Base-by-base conservation (phyloP, 2,888 invertebrate species). In the Oscheius sp. region DNA sequence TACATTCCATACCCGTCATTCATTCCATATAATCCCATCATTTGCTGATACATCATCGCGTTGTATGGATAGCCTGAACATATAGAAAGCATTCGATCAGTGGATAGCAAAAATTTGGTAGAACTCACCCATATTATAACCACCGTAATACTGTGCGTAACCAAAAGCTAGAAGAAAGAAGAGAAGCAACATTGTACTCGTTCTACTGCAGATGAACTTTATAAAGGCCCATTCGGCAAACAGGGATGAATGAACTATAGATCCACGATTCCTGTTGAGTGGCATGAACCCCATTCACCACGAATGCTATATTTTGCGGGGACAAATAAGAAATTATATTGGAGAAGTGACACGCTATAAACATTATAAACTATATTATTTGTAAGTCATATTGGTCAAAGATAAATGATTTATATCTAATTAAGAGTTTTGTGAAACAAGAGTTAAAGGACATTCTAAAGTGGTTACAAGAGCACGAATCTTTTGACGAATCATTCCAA, bases 401-500 rank as follows among this genome's bases (percentile, higher is more conserved):
- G 2, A 47, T 22, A 22, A 22, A 24, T 3, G 8, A 47, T 9
- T 22, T 22, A n/a, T n/a, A n/a, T n/a, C n/a, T n/a, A n/a, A n/a
- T 47, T 47, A 47, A 14, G 47, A 20, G 5, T 47, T 20, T 22
- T 47, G 47, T 6, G 47, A 47, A 24, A 47, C 47, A 24, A 47
- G 12, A 5, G 2, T 2, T 9, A 47, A 20, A 24, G 79, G 79
- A 20, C 69, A 69, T 8, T 74, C 74, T 57, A 79, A 72, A 59
- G 70, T 73, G 8, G 57, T 47, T 6, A 73, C 65, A 20, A 79
- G 59, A 4, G 74, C 65, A 41, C 68, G 67, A 33, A 77, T 66
- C 50, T 77, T 77, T 4, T 71, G 57, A 9, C 77, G 75, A 0
- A 79, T 64, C 72, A 77, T 67, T 30, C 79, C 79, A 44, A 75